Conservation (phyloP, 1,140 invertebrate species). For the Trichomalopsis sarcophagae region DNA sequence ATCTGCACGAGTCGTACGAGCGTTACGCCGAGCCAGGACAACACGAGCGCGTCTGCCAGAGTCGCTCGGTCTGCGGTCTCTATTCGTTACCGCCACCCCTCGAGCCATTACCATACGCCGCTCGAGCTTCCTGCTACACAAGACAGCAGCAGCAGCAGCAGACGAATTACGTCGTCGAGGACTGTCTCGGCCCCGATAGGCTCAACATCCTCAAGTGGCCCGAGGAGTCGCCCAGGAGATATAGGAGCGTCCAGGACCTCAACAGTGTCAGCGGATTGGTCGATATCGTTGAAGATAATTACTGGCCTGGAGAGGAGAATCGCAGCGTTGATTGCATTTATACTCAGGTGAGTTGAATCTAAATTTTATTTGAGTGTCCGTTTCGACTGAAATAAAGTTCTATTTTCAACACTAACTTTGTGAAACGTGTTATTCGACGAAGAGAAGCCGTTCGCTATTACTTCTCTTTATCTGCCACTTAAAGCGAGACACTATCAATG, state of each 20-base stretch:
- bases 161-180: slow-evolving; percentile 15
- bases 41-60: slow-evolving; percentile 59
- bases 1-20: slow-evolving; percentile 70
- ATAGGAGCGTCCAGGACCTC: slow-evolving; percentile 70
- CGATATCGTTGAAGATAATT: slow-evolving; percentile 70
- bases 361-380: too few relatives aligned
- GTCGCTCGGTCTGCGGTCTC: slow-evolving; percentile 67
- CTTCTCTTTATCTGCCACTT: neutral
- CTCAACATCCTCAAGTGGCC: slow-evolving; percentile 73
- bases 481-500: neutral
- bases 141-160: neutral
- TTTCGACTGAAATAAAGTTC: neutral
- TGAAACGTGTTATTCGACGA: neutral
- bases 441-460: neutral
- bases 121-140: neutral
- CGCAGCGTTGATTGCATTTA: slow-evolving; percentile 71
- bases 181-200: neutral
- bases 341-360: slow-evolving; percentile 64
- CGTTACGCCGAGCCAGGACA: slow-evolving; percentile 61
- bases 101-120: slow-evolving; percentile 56
- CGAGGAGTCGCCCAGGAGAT: slow-evolving; percentile 59
- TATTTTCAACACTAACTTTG: neutral
- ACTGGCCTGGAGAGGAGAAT: slow-evolving; percentile 71
- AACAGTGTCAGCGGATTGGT: slow-evolving; percentile 71
- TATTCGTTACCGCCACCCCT: slow-evolving; percentile 65